phyloP scores from a whole-genome alignment of 2,888 invertebrate genomes.

The Cephus runcator region DNA sequence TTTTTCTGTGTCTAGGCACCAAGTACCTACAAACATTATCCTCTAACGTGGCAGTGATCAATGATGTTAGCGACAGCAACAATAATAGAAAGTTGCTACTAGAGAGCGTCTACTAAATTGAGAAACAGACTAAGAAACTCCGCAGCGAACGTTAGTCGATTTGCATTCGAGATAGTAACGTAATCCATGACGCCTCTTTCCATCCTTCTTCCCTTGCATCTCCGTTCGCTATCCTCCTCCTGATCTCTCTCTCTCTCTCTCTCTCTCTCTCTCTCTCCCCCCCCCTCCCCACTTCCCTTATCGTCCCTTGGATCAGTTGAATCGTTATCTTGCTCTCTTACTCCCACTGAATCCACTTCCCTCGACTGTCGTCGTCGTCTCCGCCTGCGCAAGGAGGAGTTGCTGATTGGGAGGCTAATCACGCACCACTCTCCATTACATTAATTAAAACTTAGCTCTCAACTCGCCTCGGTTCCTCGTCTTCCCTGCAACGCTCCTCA shows the following conservation, averaged over 20 bases:
- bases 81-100: not conserved
- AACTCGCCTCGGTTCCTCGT: slow-evolving; percentile 37
- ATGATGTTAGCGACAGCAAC: not conserved
- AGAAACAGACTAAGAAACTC: not conserved
- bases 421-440: slow-evolving; percentile 59
- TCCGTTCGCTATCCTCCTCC: not conserved
- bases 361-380: not conserved
- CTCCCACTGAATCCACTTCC: not conserved
- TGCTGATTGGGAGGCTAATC: slow-evolving; percentile 56
- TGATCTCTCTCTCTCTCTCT: not conserved
- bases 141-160: slow-evolving; percentile 15
- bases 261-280: no score
- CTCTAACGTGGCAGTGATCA: not conserved
- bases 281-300: not conserved
- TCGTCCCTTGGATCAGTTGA: slow-evolving; percentile 1
- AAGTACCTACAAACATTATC: no score
- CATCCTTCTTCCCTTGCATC: not conserved
- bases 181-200: not conserved
- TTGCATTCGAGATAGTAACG: slow-evolving; percentile 8
- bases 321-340: slow-evolving; percentile 18
- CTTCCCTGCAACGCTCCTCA: slow-evolving; percentile 23
- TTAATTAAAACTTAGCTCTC: slow-evolving; percentile 60
- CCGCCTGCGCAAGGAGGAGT: slow-evolving; percentile 27
- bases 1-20: not conserved
- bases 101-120: not conserved